Percentiles rank a stretch among this genome's conserved stretches.
These are phyloP conservation scores for Slavum lentiscoides DNA, from an alignment of 2,888 invertebrate genomes.

Conservation along the genomic window DNA sequence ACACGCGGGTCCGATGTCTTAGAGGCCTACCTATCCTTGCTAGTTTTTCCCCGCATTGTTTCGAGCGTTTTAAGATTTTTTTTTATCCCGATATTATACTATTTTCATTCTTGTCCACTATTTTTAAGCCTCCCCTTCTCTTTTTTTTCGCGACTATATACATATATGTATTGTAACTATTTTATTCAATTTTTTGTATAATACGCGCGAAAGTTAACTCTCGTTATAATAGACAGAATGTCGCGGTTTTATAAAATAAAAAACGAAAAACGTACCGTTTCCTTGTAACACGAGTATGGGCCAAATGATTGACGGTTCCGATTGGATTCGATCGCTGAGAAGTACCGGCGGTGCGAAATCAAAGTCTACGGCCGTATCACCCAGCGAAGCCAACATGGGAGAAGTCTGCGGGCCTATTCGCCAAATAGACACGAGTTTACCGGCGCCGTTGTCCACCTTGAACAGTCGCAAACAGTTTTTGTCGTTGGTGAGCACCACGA, in stretches of 20 bases:
- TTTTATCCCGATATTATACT: too few relatives aligned
- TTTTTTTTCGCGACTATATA: too few relatives aligned
- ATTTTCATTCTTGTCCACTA: too few relatives aligned
- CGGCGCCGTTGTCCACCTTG: slow-evolving; percentile 59
- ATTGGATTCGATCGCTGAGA: slow-evolving; percentile 16
- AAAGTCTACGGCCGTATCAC: slow-evolving; percentile 85
- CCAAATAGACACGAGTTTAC: slow-evolving; percentile 51
- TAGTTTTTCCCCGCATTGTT: too few relatives aligned
- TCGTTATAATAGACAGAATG: too few relatives aligned
- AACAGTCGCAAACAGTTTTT: slow-evolving; percentile 77
- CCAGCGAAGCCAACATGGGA: slow-evolving; percentile 64
- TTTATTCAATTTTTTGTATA: too few relatives aligned
- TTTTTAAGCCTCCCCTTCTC: too few relatives aligned
- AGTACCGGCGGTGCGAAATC: slow-evolving; percentile 68
- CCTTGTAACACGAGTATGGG: slow-evolving; percentile 79
- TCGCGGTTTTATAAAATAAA: not conserved
- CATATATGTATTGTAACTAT: too few relatives aligned
- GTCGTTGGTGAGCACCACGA: slow-evolving; percentile 81
- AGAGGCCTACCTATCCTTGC: too few relatives aligned
- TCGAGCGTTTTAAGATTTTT: too few relatives aligned
- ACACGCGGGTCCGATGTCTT: not conserved
- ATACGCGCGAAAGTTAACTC: too few relatives aligned
- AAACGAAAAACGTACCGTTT: slow-evolving; percentile 68
- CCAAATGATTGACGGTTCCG: slow-evolving; percentile 64
- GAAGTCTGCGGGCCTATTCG: slow-evolving; percentile 57